Evolutionary conservation across 2,113 vertebrate genomes (phyloP).

Genomic region (Clarias magur): DNA sequence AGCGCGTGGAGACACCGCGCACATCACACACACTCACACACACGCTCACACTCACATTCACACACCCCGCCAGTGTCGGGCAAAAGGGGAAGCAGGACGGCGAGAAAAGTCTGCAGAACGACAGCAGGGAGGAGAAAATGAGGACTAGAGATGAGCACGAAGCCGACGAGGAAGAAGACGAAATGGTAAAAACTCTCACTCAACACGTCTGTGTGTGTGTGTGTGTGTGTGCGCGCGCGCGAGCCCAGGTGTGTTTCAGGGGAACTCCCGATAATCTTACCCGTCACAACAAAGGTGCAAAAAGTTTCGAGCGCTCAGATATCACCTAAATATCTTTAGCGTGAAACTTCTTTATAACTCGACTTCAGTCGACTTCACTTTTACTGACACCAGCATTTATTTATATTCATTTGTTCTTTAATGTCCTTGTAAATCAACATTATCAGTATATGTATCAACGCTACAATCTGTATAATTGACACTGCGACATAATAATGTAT

Average conservation of each 20-base stretch:
- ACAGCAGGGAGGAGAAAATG: conserved; percentile 31
- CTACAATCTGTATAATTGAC: neutral
- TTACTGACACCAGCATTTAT: neutral
- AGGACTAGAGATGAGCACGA: conserved; percentile 36
- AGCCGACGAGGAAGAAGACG: conserved; percentile 48
- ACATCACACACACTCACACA: conserved; percentile 1
- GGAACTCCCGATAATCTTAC: neutral
- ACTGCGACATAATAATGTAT: too few species aligned
- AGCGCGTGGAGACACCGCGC: neutral
- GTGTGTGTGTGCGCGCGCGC: too few species aligned
- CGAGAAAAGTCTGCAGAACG: conserved; percentile 5
- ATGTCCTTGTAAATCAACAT: neutral
- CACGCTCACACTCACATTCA: neutral
- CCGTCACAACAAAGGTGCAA: neutral
- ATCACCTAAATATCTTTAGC: neutral
- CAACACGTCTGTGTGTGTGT: neutral
- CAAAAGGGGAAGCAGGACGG: conserved; percentile 41
- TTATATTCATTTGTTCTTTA: neutral
- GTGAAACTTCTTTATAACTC: too few species aligned
- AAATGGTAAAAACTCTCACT: conserved; percentile 54
- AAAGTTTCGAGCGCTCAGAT: neutral
- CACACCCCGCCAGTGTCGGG: conserved; percentile 15
- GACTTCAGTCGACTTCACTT: neutral
- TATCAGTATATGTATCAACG: neutral
- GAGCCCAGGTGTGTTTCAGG: conserved; percentile 1